phyloP scores from a whole-genome alignment of 2,113 vertebrate genomes.

The Pedetes capensis region DNA sequence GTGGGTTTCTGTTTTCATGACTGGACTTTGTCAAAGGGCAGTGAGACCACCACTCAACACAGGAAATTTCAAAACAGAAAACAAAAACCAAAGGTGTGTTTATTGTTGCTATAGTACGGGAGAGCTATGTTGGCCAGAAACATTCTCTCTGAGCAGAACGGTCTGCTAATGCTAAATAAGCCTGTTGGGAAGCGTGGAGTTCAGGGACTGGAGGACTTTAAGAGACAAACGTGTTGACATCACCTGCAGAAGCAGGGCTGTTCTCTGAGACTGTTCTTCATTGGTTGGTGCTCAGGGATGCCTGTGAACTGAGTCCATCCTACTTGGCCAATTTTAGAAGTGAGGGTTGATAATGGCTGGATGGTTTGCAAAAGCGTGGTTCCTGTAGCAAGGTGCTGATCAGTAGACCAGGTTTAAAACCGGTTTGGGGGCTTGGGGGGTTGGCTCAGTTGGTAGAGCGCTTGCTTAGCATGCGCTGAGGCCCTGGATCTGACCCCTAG shows the following conservation, averaged over 20 bases:
- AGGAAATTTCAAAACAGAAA: background rate
- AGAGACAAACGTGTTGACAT: background rate
- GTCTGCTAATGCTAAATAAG: background rate
- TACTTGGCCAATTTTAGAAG: background rate
- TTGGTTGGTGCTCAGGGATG: background rate
- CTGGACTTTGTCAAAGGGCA: background rate
- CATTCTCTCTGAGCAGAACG: background rate
- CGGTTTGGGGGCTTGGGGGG: too few species aligned
- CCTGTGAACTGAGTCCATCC: background rate
- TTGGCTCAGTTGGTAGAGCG: too few species aligned
- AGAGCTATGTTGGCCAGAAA: background rate
- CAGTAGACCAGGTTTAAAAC: background rate
- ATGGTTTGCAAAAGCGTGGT: background rate
- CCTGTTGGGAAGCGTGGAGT: background rate
- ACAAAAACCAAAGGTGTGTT: background rate
- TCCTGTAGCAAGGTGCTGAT: background rate
- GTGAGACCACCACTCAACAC: background rate
- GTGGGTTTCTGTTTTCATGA: background rate
- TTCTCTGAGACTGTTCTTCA: background rate
- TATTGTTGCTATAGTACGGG: background rate
- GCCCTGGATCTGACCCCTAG: too few species aligned
- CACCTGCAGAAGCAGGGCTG: background rate
- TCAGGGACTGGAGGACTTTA: background rate
- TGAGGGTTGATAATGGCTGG: background rate
- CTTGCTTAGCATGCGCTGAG: too few species aligned